Conservation (phyloP, 2,888 invertebrate genomes). For the Eumerus sabulonum region DNA sequence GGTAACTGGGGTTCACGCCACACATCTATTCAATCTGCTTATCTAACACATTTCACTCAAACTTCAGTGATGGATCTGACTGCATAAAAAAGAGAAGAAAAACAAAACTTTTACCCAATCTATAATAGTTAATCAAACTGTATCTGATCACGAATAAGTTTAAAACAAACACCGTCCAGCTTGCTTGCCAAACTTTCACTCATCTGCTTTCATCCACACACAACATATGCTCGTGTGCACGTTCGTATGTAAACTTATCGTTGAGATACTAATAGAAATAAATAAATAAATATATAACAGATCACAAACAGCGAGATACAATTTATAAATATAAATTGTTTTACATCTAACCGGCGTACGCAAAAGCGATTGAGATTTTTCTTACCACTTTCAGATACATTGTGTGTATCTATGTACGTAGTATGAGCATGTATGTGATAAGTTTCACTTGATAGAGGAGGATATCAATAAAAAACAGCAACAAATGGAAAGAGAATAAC, state of each 20-base stretch:
- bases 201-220: conserved; percentile 43
- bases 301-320: conserved; percentile 42
- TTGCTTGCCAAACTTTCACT: conserved; percentile 49
- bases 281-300: conserved; percentile 16
- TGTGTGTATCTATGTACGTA: neutral
- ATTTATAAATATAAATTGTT: conserved; percentile 58
- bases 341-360: conserved; percentile 52
- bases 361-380: conserved; percentile 25
- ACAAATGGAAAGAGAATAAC: conserved; percentile 13
- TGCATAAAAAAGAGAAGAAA: neutral
- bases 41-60: conserved; percentile 2
- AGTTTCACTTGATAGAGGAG: conserved; percentile 43
- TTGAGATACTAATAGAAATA: conserved; percentile 46
- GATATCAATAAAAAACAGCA: neutral
- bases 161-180: conserved; percentile 18
- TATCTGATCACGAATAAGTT: conserved; percentile 48
- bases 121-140: conserved; percentile 38
- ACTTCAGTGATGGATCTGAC: too few relatives aligned
- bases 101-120: conserved; percentile 40
- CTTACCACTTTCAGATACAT: too few relatives aligned
- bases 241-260: conserved; percentile 47
- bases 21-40: neutral
- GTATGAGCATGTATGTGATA: conserved; percentile 21
- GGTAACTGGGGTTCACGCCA: too few relatives aligned
- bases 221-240: neutral